Evolutionary conservation across 2,888 invertebrate genomes (phyloP), one percentile per base, ranked within the genome.

Genomic region (Timandra comae): DNA sequence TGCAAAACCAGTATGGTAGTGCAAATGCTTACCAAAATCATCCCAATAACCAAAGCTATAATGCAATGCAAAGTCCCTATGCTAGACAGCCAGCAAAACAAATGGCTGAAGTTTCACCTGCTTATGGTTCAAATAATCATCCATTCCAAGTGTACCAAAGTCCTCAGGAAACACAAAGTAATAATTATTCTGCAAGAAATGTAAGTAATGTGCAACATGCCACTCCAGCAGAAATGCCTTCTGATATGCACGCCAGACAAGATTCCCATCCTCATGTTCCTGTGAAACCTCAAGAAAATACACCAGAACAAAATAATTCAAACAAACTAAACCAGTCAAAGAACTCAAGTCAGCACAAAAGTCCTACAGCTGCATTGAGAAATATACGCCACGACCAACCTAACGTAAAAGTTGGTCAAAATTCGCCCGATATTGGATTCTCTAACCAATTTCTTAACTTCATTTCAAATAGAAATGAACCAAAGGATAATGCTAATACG

Each of bases 401-500:
- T 2, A 75, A 68, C 52, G 56, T 67, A 0, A 85, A 82, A 58
- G 44, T 70, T 27, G 68, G 74, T 7, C 77, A 77, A 43, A 72
- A 81, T 43, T 68, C 82, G n/a, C 69, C 80, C 24, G 85, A 82
- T 29, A 66, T 80, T 34, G 86, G 86, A 27, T 86, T 82, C 46
- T 86, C 86, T 3, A 84, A 84, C 46, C 85, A 86, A 45, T 86
- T 76, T 48, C 73, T 79, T 22, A 86, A 80, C 52, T 86, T 81
- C 49, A 86, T 80, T 51, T 73, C 86, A 3, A 79, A 81, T 48
- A 74, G 86, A 52, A 86, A 86, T 55, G 86, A 86, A 56, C 86
- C 86, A 19, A 86, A 86, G 52, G 86, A 86, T 47, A 84, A 85
- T 49, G 86, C 86, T 1, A 86, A 86, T 48, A 87, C 87, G 23